Evolutionary conservation across 92 coral and sea anemone genomes (phyloP), one percentile per base, ranked within the genome.

Genomic region (Epizoanthus rinbou): DNA sequence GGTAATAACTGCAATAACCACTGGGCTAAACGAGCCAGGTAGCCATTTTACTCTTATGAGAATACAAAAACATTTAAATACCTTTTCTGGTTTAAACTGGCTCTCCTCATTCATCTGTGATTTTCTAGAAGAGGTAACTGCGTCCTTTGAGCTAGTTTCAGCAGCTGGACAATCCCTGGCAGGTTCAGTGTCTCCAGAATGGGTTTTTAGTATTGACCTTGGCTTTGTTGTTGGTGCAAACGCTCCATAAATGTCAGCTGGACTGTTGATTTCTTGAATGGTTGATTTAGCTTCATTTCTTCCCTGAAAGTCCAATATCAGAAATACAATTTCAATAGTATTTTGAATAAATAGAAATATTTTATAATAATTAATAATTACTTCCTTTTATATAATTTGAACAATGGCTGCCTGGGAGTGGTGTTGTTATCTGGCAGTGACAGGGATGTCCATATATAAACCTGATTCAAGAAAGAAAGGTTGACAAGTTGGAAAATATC

Each of bases 211-310:
- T 57, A 93, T 91, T 31, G 92, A 88, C 63, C 87, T 87, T 2
- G 92, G 91, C 59, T 86, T 80, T 24, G 57, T 39, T 53, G 85
- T 87, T 16, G 81, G 73, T 23, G 83, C 75, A 59, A 91, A 86
- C 47, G 72, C 86, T 56, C 64, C 81, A 73, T 89, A 93, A 41
- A 93, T 89, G 78, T 93, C 98, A n/a, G 91, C 92, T 56, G 98
- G 98, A 62, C 83, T 89, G 62, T 64, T 5, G 63, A 90, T 78
- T 59, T 78, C 82, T 21, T 63, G 54, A 13, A 50, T 10, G 41
- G 82, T 0, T 43, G n/a, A 62, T 22, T 60, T 41, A 9, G 31
- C 53, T 41, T 62, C 80, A 56, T 6, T 60, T 41, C 45, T 37
- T 35, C 23, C 15, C 82, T 76, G 24, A 75, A 33, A 35, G 8